Evolutionary conservation across 2,888 invertebrate genomes (phyloP).

Genomic region (Dasysyrphus tricinctus): DNA sequence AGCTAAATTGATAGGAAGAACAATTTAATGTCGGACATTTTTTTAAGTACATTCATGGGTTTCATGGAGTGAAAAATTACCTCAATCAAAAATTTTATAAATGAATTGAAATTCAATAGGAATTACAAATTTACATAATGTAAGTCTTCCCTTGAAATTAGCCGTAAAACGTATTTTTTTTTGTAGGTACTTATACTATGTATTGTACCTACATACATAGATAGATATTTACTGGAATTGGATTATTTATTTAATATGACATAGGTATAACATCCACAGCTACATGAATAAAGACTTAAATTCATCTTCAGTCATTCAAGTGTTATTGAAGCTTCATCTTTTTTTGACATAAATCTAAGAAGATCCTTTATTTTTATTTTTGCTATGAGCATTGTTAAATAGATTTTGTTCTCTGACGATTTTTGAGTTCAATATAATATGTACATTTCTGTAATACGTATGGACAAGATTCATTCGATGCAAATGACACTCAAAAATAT

Average conservation of each 20-base stretch:
- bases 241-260: not conserved
- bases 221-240: too few relatives aligned
- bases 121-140: not conserved
- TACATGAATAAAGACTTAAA: not conserved
- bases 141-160: not conserved
- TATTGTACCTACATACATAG: too few relatives aligned
- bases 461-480: not conserved
- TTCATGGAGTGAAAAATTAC: not conserved
- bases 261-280: not conserved
- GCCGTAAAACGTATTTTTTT: not conserved
- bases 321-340: not conserved
- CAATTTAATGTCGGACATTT: not conserved
- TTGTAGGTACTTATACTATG: too few relatives aligned
- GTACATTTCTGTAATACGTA: not conserved
- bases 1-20: constrained; percentile 6
- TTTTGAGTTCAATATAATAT: not conserved
- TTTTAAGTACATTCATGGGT: not conserved
- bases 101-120: not conserved
- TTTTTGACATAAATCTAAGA: not conserved
- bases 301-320: not conserved
- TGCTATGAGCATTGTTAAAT: not conserved
- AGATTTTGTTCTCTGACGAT: not conserved
- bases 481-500: not conserved
- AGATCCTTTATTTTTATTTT: not conserved
- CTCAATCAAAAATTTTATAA: not conserved